A percentile compares a stretch with the other conserved stretches of the same genome.
Evolutionary conservation across 2,113 vertebrate species (phyloP).

Genomic region (Dipodomys spectabilis): DNA sequence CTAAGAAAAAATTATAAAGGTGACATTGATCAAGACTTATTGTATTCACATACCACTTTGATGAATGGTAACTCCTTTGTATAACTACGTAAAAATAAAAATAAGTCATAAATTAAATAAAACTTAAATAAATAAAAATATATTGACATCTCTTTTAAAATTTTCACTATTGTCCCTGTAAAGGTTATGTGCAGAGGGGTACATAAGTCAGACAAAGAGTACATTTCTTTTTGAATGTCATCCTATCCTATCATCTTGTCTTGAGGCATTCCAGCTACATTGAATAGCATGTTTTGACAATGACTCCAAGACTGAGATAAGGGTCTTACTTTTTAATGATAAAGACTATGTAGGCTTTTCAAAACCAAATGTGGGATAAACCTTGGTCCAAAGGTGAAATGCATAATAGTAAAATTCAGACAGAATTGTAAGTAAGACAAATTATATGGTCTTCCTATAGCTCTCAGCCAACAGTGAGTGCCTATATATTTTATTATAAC

Average conservation of each 20-base stretch:
- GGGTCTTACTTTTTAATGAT: neutral
- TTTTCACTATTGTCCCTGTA: too few relatives aligned
- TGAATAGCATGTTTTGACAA: neutral
- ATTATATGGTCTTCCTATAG: neutral
- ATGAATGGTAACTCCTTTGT: too few relatives aligned
- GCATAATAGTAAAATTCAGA: neutral
- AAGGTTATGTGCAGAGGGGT: too few relatives aligned
- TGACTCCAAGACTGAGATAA: neutral
- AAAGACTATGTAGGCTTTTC: neutral
- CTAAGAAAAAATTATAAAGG: neutral
- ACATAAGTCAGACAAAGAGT: too few relatives aligned
- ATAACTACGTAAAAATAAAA: neutral
- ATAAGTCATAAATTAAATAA: too few relatives aligned
- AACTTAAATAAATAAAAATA: too few relatives aligned
- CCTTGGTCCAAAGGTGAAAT: neutral
- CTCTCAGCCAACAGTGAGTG: neutral
- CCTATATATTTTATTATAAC: neutral
- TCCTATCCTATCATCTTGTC: neutral
- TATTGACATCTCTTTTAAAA: neutral
- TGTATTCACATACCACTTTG: too few relatives aligned
- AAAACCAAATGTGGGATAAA: conserved; percentile 31
- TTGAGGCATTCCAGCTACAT: neutral
- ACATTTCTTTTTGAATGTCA: too few relatives aligned
- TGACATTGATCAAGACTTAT: too few relatives aligned
- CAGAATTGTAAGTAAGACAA: neutral